Conservation (phyloP, 2,113 vertebrate species). For the Zootoca vivipara region DNA sequence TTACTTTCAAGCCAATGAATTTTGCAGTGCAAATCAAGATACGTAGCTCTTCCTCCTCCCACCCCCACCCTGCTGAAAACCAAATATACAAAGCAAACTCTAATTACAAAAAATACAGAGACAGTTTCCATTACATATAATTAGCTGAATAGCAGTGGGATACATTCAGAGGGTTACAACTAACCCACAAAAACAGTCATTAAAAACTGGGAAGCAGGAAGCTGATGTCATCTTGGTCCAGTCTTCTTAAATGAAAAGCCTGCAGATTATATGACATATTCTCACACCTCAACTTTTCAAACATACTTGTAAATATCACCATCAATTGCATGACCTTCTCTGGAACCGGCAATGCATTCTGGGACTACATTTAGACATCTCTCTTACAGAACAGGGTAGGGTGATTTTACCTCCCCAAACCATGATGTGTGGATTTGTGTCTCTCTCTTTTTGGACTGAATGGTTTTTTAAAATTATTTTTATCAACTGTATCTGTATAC, state of each 20-base stretch:
- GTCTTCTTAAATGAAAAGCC: slow-evolving; percentile 17
- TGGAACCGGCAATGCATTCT: neutral
- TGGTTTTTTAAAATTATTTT: neutral
- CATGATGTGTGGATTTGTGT: neutral
- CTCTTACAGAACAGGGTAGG: neutral
- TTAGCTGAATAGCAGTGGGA: slow-evolving; percentile 34
- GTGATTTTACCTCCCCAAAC: neutral
- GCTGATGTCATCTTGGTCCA: neutral
- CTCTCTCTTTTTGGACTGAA: neutral
- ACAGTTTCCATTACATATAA: slow-evolving; percentile 33
- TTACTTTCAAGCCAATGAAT: neutral
- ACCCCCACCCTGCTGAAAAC: neutral
- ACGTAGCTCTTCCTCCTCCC: neutral
- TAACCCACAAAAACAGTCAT: slow-evolving; percentile 22
- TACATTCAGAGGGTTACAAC: slow-evolving; percentile 20
- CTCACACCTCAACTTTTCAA: slow-evolving; percentile 14
- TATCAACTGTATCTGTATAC: neutral
- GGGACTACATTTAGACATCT: neutral
- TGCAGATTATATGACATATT: neutral
- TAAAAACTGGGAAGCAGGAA: slow-evolving; percentile 30
- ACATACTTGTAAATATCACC: neutral
- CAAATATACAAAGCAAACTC: slow-evolving; percentile 22
- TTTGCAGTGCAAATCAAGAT: slow-evolving; percentile 6
- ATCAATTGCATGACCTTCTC: slow-evolving; percentile 18
- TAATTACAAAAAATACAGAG: slow-evolving; percentile 31